Evolutionary conservation across 2,888 invertebrate species (phyloP), one percentile per base, ranked within the genome.

Genomic region (Oscheius sp.): DNA sequence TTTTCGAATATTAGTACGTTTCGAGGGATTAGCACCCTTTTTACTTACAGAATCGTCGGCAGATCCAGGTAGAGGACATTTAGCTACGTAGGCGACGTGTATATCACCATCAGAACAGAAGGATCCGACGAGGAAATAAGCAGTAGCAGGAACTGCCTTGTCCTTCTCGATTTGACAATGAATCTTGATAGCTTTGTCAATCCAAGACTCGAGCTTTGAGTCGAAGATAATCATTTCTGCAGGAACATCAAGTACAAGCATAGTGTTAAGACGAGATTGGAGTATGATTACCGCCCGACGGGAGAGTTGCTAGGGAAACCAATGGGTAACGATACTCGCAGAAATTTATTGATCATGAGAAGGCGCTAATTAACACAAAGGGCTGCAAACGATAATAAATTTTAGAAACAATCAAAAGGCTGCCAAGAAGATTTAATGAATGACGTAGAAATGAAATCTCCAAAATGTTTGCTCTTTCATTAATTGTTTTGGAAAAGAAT

Each of bases 81-180:
- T 77, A 26, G 77, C 72, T 4, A 70, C 68, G 62, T 77, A 75
- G 6, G 76, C 77, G 14, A 80, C 70, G 51, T 80, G 77, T 45
- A 76, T 70, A 38, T 80, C 79, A 1, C 76, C 76, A 47, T 73
- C 74, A 5, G 77, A 74, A 32, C 67, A 67, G 50, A 74, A 77
- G 9, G 76, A 76, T 47, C 76, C 78, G 28, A 77, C 44, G 30
- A 80, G 67, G 28, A 74, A 77, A 51, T 74, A 76, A 26, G 72
- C 79, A 1, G 77, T 72, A n/a, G 73, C 71, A 12, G 72, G 74
- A 24, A 77, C 71, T 5, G 57, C 50, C 59, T 73, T 74, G 30
- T 77, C 77, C 17, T 54, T 67, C 30, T 63, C 67, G 17, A 14
- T 20, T 20, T 49, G 28, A 28, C 67, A 67, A 33, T 67, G 67